Evolutionary conservation across 1,140 invertebrate genomes (phyloP), one percentile per base, ranked within the genome.

Genomic region (Zaprionus capensis): DNA sequence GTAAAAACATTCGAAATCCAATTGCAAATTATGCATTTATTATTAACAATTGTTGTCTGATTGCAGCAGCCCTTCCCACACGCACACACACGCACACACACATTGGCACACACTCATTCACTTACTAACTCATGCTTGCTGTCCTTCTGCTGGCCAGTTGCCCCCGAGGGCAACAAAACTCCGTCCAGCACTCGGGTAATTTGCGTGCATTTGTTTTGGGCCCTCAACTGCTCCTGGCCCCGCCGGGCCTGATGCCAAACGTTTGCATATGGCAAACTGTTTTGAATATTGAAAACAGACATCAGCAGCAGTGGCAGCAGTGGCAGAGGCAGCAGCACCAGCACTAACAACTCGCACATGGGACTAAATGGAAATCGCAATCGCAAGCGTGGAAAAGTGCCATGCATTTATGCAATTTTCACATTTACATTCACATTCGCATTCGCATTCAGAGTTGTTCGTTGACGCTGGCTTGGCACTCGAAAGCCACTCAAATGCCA

Each of bases 371-470:
- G 55, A 71, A 75, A 75, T 71, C 53, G 83, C 66, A 78, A 81
- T 78, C 61, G 84, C 74, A 84, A 81, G 84, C 75, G 81, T 83
- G 71, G 81, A 87, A 87, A 87, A 87, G 84, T 87, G 84, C 85
- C 84, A 87, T 88, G 84, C 85, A 87, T 87, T 87, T 88, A 90
- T 87, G 84, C 84, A 87, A 87, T 87, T 87, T 87, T 87, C 84
- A 77, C 84, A 34, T 34, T 34, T 34, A 34, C 31, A 34, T 31
- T 11, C 9, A 73, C 41, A 44, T 46, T 44, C 38, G 15, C 15
- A 44, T 44, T 46, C 41, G 41, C 41, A 78, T 80, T 78, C 64
- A 78, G 64, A 77, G 70, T 51, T 71, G 67, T 68, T 80, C 69
- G 71, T 72, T 80, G 83, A 62, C 72, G 61, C 70, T 68, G 53